Base-by-base conservation (phyloP, 2,888 invertebrate genomes). In the Tipula helvola region DNA sequence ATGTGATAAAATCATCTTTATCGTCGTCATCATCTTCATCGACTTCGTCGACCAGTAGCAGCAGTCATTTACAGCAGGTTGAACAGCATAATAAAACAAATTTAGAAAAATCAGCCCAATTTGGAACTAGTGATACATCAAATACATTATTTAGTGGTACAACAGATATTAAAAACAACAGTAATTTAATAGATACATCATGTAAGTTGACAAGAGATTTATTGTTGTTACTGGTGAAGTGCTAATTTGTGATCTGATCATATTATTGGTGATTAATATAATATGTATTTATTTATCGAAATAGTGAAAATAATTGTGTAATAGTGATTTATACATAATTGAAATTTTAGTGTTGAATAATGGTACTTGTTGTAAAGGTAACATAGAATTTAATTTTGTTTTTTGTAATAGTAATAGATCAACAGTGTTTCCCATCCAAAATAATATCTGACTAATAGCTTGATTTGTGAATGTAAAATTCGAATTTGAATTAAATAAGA, bases 151-250 rank as follows among this genome's bases (percentile, higher is more conserved):
- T 87, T 87, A 88, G 87, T 87, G 87, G 87, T 87, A 89, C 87
- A 87, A 89, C 88, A 87, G 88, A 89, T 88, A 88, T 88, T 87
- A 89, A 88, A 86, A 89, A 89, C 88, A 88, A 88, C 87, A 87
- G 86, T 85, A 88, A 88, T 87, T 86, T 88, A 83, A 90, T 90
- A 87, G 88, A 89, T 89, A 88, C 87, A 84, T 88, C 88, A 88
- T 87, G 88, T 88, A 87, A 87, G 85, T 86, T 52, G 10, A 42
- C 12, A 28, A n/a, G 52, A 13, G 42, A 85, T 71, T 10, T 47
- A 42, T 71, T 71, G 28, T 71, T 28, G 10, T 12, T 18, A 71
- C 71, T 28, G 71, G 71, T 71, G 71, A 71, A 71, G 71, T 71
- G 71, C 28, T 71, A 71, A 28, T 71, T 10, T 71, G 71, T 71